Conservation (phyloP, 2,888 invertebrate genomes). For the Taenaris catops region DNA sequence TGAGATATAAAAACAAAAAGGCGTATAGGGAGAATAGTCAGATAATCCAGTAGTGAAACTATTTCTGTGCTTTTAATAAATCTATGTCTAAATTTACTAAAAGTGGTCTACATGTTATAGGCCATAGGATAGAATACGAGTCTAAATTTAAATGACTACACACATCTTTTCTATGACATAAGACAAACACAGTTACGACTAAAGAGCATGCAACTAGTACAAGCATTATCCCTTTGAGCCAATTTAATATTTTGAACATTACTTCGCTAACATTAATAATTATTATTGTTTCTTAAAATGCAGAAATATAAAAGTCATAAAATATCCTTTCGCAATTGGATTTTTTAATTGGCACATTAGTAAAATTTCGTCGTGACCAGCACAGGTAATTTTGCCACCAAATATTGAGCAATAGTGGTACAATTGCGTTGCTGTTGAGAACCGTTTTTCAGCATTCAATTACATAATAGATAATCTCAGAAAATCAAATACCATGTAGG, state of each 20-base stretch:
- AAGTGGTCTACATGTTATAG: conserved; percentile 36
- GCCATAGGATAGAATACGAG: conserved; percentile 42
- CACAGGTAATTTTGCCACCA: conserved; percentile 33
- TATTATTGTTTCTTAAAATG: conserved; percentile 16
- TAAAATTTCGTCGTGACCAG: conserved; percentile 44
- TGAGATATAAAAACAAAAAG: conserved; percentile 13
- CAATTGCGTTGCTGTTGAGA: conserved; percentile 1
- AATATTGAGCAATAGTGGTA: conserved; percentile 34
- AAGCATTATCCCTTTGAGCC: conserved; percentile 21
- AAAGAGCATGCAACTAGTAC: conserved; percentile 60
- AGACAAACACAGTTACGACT: conserved; percentile 56
- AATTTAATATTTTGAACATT: conserved; percentile 17
- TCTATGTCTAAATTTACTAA: conserved; percentile 28
- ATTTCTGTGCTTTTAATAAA: conserved; percentile 26
- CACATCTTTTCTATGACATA: conserved; percentile 56
- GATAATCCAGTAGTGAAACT: conserved; percentile 14
- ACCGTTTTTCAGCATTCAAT: conserved; percentile 2
- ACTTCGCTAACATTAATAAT: conserved; percentile 3
- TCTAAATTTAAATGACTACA: conserved; percentile 52
- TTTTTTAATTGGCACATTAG: conserved; percentile 48
- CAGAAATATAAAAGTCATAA: conserved; percentile 42
- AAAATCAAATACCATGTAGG: conserved; percentile 1
- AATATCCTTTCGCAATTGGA: conserved; percentile 29
- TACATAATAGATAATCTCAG: neutral
- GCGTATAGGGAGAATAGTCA: conserved; percentile 3